These are phyloP conservation scores for Salminus brasiliensis DNA, from an alignment of 2,113 vertebrate genomes.

Conservation along the genomic window DNA sequence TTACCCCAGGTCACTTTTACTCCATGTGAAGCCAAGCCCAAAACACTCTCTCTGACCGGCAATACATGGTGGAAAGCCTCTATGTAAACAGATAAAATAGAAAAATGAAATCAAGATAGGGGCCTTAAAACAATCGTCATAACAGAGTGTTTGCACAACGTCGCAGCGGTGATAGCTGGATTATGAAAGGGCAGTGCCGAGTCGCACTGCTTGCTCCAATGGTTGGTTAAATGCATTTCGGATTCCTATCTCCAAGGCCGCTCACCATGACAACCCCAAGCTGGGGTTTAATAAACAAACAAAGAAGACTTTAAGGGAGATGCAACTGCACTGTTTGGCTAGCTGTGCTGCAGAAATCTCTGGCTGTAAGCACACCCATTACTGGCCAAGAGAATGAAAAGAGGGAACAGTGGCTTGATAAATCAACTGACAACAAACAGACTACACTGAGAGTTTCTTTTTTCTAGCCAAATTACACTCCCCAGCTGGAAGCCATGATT, in stretches of 20 bases:
- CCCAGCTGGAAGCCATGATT: neutral
- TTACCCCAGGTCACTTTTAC: neutral
- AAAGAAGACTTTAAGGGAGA: neutral
- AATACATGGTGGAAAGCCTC: neutral
- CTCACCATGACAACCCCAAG: neutral
- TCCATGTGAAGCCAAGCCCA: neutral
- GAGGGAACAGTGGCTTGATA: neutral
- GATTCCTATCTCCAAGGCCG: neutral
- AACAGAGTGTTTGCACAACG: neutral
- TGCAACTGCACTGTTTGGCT: neutral
- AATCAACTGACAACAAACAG: neutral
- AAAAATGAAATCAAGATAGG: neutral
- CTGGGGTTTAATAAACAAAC: neutral
- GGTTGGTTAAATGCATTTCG: neutral
- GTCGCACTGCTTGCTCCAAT: neutral
- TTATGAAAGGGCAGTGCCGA: neutral
- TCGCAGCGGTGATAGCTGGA: neutral
- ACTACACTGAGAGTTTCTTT: neutral
- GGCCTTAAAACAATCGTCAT: neutral
- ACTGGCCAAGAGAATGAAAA: neutral
- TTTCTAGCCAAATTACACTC: neutral
- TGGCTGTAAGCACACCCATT: neutral
- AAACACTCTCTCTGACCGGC: neutral
- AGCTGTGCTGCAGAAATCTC: slow-evolving; percentile 1
- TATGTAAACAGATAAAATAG: too few relatives aligned